Conservation (phyloP, 1,140 invertebrate genomes). For the Branchinecta lynchi region DNA sequence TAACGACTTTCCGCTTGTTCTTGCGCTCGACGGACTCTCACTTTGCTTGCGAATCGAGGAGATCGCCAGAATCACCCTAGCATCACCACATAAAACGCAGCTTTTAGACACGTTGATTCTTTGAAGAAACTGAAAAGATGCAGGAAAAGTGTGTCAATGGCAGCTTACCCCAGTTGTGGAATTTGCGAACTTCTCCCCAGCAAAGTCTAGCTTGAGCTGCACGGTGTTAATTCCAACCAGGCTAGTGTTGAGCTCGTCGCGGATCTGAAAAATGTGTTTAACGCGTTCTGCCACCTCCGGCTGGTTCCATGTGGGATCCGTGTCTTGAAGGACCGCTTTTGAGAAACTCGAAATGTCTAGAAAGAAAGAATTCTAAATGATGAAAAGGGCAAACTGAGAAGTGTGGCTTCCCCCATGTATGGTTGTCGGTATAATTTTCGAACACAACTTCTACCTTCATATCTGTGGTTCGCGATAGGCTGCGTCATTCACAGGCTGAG, state of each 20-base stretch:
- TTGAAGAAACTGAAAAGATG: no score
- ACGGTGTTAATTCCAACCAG: not conserved
- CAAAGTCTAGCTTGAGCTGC: not conserved
- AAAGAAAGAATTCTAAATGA: not conserved
- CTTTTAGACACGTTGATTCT: no score
- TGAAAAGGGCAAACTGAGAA: not conserved
- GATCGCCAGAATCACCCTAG: no score
- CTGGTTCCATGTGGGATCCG: not conserved
- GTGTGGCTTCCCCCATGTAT: not conserved
- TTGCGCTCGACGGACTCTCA: no score
- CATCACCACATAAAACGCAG: no score
- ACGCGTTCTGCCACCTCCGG: not conserved
- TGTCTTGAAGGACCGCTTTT: not conserved
- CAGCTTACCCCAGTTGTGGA: not conserved
- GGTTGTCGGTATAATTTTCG: not conserved
- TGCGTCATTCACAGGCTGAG: no score
- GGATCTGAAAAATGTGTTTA: not conserved
- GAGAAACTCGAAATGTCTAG: not conserved
- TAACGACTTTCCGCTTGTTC: no score
- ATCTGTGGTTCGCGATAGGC: no score
- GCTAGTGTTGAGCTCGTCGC: not conserved
- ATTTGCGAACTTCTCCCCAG: not conserved
- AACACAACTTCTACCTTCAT: no score
- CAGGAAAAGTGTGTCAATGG: no score
- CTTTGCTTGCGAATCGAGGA: no score